Evolutionary conservation across 2,113 vertebrate genomes (phyloP).

Genomic region (Mastomys coucha): DNA sequence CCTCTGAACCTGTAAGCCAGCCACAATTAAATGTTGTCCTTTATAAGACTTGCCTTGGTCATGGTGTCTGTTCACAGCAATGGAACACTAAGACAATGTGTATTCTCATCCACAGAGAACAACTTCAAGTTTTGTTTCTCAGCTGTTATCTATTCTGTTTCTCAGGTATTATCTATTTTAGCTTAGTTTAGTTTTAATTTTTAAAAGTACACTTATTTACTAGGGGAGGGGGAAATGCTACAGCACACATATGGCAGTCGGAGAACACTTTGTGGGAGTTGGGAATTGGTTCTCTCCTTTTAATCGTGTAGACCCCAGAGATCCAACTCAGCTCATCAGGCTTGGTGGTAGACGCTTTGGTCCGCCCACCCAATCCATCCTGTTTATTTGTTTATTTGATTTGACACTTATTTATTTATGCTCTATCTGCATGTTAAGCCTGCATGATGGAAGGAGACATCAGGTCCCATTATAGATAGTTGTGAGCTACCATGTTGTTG

Average conservation of each 20-base stretch:
- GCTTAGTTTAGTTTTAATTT: not conserved
- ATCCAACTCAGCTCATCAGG: not conserved
- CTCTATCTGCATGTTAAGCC: too few relatives aligned
- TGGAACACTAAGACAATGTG: not conserved
- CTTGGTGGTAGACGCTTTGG: not conserved
- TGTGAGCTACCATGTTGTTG: too few relatives aligned
- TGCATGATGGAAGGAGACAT: too few relatives aligned
- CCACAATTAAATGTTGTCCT: not conserved
- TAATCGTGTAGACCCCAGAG: not conserved
- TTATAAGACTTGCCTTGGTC: not conserved
- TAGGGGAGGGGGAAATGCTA: not conserved
- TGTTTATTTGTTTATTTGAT: not conserved
- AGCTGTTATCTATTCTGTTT: not conserved
- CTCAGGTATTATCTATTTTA: not conserved
- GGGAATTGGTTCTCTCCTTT: not conserved
- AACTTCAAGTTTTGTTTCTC: not conserved
- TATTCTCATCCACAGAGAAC: not conserved
- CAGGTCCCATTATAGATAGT: too few relatives aligned
- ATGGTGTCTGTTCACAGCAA: not conserved
- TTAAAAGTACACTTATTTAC: not conserved
- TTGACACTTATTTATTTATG: too few relatives aligned
- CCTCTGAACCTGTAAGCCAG: not conserved
- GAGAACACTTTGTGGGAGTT: not conserved
- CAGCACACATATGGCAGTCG: not conserved
- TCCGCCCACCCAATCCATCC: not conserved